A percentile compares a stretch with the other conserved stretches of the same genome.
These are phyloP conservation scores for Ibidorhyncha struthersii DNA, from an alignment of 2,113 vertebrate species.

Conservation along the genomic window DNA sequence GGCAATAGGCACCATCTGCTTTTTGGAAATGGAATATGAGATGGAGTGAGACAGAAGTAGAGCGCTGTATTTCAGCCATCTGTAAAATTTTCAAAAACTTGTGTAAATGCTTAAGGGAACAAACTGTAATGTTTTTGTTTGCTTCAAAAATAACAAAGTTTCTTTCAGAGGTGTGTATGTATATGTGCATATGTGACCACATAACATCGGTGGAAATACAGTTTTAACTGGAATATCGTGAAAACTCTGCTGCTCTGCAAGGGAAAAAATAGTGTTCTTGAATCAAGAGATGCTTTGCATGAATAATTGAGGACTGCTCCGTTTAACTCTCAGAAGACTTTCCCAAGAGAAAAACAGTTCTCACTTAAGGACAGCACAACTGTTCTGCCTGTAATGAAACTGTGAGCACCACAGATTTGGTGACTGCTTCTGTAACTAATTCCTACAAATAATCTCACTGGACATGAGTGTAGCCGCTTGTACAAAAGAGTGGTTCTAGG, in stretches of 20 bases:
- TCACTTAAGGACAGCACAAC: background rate
- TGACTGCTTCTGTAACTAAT: background rate
- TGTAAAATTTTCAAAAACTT: background rate
- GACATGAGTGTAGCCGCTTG: fast-evolving
- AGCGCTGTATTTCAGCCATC: background rate
- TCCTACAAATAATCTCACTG: background rate
- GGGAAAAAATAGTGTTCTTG: background rate
- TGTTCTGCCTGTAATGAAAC: background rate
- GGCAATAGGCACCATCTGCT: background rate
- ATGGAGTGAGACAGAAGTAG: background rate
- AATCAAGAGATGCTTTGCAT: background rate
- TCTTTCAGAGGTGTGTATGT: background rate
- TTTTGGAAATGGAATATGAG: background rate
- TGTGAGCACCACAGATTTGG: background rate
- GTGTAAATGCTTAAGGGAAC: background rate
- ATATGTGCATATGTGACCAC: background rate
- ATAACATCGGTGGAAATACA: background rate
- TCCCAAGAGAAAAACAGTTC: background rate
- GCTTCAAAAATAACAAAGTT: background rate
- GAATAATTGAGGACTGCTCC: background rate
- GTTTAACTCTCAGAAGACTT: background rate
- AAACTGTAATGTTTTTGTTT: background rate
- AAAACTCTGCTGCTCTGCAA: background rate
- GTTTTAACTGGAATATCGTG: background rate
- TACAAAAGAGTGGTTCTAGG: background rate